Evolutionary conservation across 2,797 vertebrate genomes (phyloP).

Genomic region (Gallinago solitaria): DNA sequence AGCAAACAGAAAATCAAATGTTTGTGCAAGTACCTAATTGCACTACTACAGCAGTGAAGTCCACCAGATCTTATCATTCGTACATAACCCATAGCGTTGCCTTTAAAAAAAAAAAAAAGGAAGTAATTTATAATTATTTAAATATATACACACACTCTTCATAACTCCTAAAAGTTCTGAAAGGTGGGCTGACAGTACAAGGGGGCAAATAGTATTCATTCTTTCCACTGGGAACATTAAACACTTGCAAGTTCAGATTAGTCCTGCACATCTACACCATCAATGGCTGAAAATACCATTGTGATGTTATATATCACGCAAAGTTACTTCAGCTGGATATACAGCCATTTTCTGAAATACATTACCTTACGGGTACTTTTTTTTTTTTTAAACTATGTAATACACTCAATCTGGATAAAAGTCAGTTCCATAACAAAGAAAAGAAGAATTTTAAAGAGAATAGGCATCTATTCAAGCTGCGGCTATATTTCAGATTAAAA

Average conservation of each 20-base stretch:
- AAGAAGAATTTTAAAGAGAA: neutral
- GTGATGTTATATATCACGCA: neutral
- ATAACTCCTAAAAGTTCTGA: neutral
- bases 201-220: neutral
- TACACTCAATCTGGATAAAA: neutral
- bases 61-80: constrained; percentile 99
- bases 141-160: neutral
- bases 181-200: no score
- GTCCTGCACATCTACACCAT: neutral
- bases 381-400: neutral
- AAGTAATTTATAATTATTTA: neutral
- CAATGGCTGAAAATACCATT: neutral
- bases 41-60: constrained; percentile 97
- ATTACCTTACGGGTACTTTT: neutral
- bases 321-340: neutral
- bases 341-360: neutral
- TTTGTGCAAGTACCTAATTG: constrained; percentile 87
- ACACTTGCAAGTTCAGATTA: neutral
- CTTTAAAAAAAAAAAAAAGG: constrained; percentile 72
- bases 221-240: neutral
- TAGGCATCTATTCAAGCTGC: neutral
- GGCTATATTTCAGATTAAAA: neutral
- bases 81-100: constrained; percentile 98
- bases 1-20: neutral
- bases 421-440: neutral